These are phyloP conservation scores for Distichodus sexfasciatus DNA, from an alignment of 2,797 vertebrate genomes.

Conservation along the genomic window DNA sequence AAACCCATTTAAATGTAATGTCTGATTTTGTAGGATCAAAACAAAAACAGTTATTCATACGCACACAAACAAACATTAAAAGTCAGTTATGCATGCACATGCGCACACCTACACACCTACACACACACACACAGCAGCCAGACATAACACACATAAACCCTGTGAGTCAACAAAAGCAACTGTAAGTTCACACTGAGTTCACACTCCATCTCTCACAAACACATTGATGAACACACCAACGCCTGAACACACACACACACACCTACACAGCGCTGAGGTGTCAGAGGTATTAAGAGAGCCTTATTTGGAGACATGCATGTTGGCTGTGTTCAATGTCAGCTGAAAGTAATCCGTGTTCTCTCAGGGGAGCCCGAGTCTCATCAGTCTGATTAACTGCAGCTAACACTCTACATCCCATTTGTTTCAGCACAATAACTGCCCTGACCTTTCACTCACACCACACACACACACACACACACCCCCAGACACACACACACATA, in stretches of 20 bases:
- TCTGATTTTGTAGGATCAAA: too few species aligned
- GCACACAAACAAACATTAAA: too few species aligned
- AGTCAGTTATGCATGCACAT: background rate
- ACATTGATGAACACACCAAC: background rate
- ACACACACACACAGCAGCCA: conserved; percentile 8
- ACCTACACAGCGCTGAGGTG: background rate
- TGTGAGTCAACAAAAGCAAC: background rate
- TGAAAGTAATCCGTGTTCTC: conserved; percentile 1
- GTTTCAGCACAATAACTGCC: background rate
- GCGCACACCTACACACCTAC: background rate
- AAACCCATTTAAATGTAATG: too few species aligned
- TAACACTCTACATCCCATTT: background rate
- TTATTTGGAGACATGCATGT: background rate
- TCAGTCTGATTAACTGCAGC: conserved; percentile 3
- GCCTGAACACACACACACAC: background rate
- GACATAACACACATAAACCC: background rate
- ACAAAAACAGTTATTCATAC: too few species aligned
- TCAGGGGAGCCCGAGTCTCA: background rate
- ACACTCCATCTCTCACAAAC: background rate
- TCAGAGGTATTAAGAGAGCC: background rate
- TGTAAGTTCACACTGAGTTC: background rate
- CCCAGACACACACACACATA: background rate
- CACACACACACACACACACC: background rate
- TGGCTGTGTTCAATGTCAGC: conserved; percentile 3
- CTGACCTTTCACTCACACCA: background rate